A percentile compares a stretch with the other conserved stretches of the same genome.
Conservation (phyloP, 2,888 invertebrate genomes). For the Eledone cirrhosa region DNA sequence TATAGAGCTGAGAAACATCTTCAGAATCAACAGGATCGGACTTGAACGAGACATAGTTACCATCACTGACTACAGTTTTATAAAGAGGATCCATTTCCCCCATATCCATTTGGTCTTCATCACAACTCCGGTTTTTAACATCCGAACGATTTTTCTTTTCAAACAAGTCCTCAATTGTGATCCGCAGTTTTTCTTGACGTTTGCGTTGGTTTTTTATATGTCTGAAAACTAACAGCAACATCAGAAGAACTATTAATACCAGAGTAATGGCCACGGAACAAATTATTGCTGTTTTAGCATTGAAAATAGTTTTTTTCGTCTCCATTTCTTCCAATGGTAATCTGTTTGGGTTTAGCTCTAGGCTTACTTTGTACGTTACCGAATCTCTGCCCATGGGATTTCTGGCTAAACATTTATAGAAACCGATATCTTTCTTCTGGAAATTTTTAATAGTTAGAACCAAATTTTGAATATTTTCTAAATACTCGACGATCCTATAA, state of each 20-base stretch:
- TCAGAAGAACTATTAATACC: conserved; percentile 43
- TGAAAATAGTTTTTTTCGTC: conserved; percentile 34
- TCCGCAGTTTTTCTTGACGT: conserved; percentile 45
- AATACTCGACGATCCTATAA: conserved; percentile 39
- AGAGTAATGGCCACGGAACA: conserved; percentile 52
- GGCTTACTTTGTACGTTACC: conserved; percentile 45
- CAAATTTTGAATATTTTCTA: conserved; percentile 40
- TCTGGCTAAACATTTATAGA: conserved; percentile 52
- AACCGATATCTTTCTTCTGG: conserved; percentile 48
- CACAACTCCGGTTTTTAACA: not conserved
- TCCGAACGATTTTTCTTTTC: conserved; percentile 43
- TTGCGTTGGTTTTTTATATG: conserved; percentile 44
- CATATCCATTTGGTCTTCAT: not conserved
- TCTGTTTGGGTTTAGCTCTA: conserved; percentile 46
- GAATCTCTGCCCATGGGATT: conserved; percentile 48
- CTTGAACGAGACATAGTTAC: conserved; percentile 61
- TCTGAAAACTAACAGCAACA: conserved; percentile 43
- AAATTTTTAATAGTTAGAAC: conserved; percentile 48
- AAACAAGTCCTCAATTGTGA: conserved; percentile 56
- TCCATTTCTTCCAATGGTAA: conserved; percentile 23
- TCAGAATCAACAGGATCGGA: conserved; percentile 54
- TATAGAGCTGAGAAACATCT: conserved; percentile 47
- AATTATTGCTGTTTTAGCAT: conserved; percentile 46
- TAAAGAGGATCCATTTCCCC: conserved; percentile 35
- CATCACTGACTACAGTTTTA: conserved; percentile 41